Conservation (phyloP, 2,797 vertebrate species). For the Poecilia picta region DNA sequence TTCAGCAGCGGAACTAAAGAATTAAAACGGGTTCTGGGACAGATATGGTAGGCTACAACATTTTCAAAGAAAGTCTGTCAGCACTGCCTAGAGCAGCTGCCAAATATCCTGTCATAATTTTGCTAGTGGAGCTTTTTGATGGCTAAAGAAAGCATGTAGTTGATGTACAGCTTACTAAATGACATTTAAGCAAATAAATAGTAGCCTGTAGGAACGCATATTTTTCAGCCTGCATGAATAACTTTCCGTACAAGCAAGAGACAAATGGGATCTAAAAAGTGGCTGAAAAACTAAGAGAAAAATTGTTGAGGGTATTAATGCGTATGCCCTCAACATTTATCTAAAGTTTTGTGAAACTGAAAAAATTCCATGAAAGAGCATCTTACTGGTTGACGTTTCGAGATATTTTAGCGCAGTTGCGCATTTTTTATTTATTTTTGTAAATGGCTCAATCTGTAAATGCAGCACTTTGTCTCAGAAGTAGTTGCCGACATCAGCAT, state of each 20-base stretch:
- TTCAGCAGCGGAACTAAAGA: neutral
- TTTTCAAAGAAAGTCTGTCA: neutral
- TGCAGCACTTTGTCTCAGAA: neutral
- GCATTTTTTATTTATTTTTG: conserved; percentile 3
- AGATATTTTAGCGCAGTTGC: conserved; percentile 11
- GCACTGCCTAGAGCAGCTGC: neutral
- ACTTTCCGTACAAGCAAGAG: neutral
- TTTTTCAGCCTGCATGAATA: neutral
- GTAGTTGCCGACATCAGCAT: conserved; percentile 8
- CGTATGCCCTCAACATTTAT: neutral
- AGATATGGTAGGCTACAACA: neutral
- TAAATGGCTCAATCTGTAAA: conserved; percentile 11
- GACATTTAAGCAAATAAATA: neutral
- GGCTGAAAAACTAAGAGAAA: neutral
- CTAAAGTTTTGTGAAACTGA: neutral
- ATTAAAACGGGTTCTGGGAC: neutral
- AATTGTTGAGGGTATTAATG: neutral
- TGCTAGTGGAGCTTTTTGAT: neutral
- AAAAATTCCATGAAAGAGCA: neutral
- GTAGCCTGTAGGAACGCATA: neutral
- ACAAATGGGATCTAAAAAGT: neutral
- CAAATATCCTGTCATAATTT: neutral
- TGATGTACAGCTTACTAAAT: neutral
- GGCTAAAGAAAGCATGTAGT: neutral
- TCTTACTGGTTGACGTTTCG: neutral